These are phyloP conservation scores for Alexandromys fortis DNA, from an alignment of 2,113 vertebrate genomes.

Conservation along the genomic window DNA sequence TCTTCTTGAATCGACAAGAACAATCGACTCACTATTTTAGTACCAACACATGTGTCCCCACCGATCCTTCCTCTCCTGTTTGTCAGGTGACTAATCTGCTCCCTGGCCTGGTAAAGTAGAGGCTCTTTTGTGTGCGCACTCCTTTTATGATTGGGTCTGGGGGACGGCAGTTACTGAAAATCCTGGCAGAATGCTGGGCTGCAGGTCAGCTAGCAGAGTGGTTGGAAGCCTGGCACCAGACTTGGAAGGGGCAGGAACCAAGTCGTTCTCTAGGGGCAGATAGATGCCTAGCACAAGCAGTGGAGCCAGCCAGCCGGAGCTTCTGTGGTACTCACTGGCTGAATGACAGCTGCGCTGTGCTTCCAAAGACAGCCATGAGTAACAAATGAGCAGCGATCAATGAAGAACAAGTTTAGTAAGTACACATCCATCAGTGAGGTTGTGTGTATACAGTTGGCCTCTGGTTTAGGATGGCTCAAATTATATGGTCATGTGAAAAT, in stretches of 20 bases:
- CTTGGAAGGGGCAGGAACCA: not conserved
- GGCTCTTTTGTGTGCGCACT: not conserved
- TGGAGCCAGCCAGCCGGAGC: not conserved
- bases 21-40: not conserved
- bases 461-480: not conserved
- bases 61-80: not conserved
- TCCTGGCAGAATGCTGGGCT: not conserved
- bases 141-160: not conserved
- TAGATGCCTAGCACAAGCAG: not conserved
- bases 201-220: not conserved
- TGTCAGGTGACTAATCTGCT: not conserved
- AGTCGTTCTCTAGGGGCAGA: not conserved
- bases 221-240: not conserved
- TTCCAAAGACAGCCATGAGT: not conserved
- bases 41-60: not conserved
- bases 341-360: not conserved
- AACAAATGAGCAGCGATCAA: not conserved
- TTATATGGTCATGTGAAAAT: not conserved
- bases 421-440: not conserved
- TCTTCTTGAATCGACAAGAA: not conserved
- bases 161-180: conserved; percentile 9
- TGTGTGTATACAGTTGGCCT: not conserved
- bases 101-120: not conserved
- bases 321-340: not conserved
- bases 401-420: not conserved